These are phyloP conservation scores for Apis florea DNA, from an alignment of 1,140 invertebrate species.

Conservation along the genomic window DNA sequence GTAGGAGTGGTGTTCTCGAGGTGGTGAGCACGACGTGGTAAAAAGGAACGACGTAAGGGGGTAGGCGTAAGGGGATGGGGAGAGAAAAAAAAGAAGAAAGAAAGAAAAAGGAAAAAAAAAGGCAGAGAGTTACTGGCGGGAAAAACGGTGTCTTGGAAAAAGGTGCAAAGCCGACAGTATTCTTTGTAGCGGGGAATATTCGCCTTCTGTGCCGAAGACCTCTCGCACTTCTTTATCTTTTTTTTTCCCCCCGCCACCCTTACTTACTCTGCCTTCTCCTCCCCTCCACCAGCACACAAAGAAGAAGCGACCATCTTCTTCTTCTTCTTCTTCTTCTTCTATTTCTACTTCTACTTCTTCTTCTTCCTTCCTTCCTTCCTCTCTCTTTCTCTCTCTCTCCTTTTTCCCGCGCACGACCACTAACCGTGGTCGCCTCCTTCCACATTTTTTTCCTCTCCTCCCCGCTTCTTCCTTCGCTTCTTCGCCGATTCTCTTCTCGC, in stretches of 20 bases:
- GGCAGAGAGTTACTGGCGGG: constrained; percentile 58
- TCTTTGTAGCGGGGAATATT: constrained; percentile 75
- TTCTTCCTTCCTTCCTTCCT: constrained; percentile 54
- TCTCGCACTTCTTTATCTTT: constrained; percentile 76
- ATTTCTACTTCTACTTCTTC: constrained; percentile 68
- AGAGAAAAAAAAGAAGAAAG: background rate
- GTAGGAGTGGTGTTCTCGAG: constrained; percentile 32
- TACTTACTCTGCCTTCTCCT: no score
- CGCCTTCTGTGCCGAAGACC: constrained; percentile 71
- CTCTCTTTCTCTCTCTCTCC: constrained; percentile 31
- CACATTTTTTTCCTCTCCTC: constrained; percentile 33
- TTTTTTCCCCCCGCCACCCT: constrained; percentile 16
- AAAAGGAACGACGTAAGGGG: constrained; percentile 20
- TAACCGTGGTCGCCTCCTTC: no score
- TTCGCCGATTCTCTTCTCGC: background rate
- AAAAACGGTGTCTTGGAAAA: constrained; percentile 76
- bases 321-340: background rate
- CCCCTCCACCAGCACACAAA: background rate
- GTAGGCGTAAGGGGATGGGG: background rate
- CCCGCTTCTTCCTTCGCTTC: constrained; percentile 68
- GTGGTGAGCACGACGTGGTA: constrained; percentile 36
- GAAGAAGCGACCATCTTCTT: background rate
- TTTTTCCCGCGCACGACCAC: background rate
- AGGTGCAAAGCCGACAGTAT: constrained; percentile 80
- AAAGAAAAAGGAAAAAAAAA: constrained; percentile 2